These are phyloP conservation scores for Pachyuromys duprasi DNA, from an alignment of 2,797 vertebrate genomes.

Conservation along the genomic window DNA sequence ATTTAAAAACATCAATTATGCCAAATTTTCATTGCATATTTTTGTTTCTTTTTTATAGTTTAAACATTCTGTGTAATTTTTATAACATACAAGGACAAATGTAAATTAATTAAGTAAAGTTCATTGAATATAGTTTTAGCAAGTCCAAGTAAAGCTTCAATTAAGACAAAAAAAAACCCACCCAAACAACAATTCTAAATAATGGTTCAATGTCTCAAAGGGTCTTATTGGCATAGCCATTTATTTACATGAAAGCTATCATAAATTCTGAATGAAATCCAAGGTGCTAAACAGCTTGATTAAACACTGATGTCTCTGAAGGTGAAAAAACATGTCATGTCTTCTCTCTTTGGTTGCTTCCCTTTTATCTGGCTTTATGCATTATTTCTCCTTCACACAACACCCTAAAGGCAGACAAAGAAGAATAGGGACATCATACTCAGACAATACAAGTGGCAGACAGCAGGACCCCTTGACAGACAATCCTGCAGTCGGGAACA, in stretches of 20 bases:
- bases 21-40: background rate
- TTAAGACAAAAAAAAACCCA: conserved; percentile 10
- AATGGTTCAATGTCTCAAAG: conserved; percentile 40
- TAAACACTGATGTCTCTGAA: conserved; percentile 42
- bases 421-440: background rate
- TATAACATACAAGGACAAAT: background rate
- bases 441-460: conserved; percentile 44
- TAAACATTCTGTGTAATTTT: background rate
- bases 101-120: conserved; percentile 62
- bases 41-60: conserved; percentile 16
- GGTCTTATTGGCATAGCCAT: conserved; percentile 46
- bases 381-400: background rate
- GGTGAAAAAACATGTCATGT: conserved; percentile 7
- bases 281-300: conserved; percentile 58
- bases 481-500: conserved; percentile 62
- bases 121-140: conserved; percentile 65
- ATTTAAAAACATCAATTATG: conserved; percentile 20
- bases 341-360: conserved; percentile 54
- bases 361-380: background rate
- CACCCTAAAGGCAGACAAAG: conserved; percentile 63
- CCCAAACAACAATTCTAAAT: conserved; percentile 52
- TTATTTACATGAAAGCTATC: conserved; percentile 69
- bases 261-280: conserved; percentile 78
- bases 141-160: conserved; percentile 25
- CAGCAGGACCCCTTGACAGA: conserved; percentile 70